Evolutionary conservation across 2,888 invertebrate genomes (phyloP).

Genomic region (Craniophora ligustri): DNA sequence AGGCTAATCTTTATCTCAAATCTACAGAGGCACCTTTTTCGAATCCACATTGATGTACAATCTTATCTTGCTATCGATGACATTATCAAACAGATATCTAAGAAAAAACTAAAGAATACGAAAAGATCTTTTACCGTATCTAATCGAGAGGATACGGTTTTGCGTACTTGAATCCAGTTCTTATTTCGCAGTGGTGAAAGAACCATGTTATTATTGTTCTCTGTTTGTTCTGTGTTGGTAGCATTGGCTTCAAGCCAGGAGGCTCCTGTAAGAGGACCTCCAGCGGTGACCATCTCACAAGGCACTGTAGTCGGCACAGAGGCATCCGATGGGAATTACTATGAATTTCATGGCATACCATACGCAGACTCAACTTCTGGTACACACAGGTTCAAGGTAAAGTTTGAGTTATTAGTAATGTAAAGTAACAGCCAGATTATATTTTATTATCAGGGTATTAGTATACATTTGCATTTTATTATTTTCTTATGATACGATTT

Average conservation of each 20-base stretch:
- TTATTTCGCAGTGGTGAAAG: constrained; percentile 38
- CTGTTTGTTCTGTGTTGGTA: constrained; percentile 49
- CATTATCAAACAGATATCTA: constrained; percentile 42
- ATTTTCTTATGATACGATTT: too few species aligned
- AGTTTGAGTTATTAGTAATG: not conserved
- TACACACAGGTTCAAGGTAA: constrained; percentile 77
- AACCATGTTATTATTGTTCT: constrained; percentile 63
- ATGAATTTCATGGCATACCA: constrained; percentile 78
- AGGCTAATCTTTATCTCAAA: not conserved
- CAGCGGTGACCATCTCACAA: constrained; percentile 67
- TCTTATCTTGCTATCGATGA: constrained; percentile 37
- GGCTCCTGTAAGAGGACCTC: constrained; percentile 57
- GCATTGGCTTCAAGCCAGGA: constrained; percentile 51
- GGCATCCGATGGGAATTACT: constrained; percentile 63
- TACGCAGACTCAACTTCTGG: constrained; percentile 81
- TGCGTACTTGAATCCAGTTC: constrained; percentile 49
- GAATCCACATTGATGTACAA: constrained; percentile 3
- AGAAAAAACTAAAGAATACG: constrained; percentile 20
- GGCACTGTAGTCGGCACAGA: constrained; percentile 71
- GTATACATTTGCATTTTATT: too few species aligned
- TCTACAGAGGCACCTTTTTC: not conserved
- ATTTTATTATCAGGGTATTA: too few species aligned
- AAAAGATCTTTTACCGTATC: constrained; percentile 49
- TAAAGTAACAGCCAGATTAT: not conserved
- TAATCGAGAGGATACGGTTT: constrained; percentile 42